Evolutionary conservation across 1,140 invertebrate genomes (phyloP).

Genomic region (Cephus cinctus): DNA sequence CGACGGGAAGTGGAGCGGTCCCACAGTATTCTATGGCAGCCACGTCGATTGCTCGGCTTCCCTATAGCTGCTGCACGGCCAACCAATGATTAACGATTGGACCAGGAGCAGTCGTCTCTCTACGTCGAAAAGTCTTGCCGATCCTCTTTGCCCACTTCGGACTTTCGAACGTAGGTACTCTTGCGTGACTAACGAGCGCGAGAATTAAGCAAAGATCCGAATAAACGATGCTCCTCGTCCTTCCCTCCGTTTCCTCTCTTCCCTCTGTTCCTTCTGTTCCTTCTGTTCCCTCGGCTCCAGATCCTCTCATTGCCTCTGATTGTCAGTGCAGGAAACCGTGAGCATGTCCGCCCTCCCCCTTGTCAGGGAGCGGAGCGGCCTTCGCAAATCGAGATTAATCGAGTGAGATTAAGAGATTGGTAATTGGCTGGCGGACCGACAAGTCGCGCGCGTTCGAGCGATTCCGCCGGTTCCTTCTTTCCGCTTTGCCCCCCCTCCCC

Average conservation of each 20-base stretch:
- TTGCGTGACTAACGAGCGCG: slow-evolving; percentile 29
- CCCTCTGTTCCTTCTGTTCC: neutral
- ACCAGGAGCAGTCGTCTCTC: neutral
- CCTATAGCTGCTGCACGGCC: too few relatives aligned
- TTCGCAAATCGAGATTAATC: slow-evolving; percentile 40
- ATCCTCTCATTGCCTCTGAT: too few relatives aligned
- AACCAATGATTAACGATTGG: slow-evolving; percentile 9
- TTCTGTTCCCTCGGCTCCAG: too few relatives aligned
- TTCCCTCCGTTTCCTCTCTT: neutral
- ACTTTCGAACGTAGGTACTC: too few relatives aligned
- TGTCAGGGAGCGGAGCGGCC: too few relatives aligned
- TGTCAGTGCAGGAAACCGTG: too few relatives aligned
- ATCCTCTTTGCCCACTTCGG: too few relatives aligned
- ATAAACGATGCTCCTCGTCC: slow-evolving; percentile 26
- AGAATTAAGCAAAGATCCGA: slow-evolving; percentile 30
- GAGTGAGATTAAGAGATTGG: slow-evolving; percentile 6
- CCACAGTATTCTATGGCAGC: too few relatives aligned
- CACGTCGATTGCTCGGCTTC: too few relatives aligned
- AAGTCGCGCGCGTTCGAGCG: slow-evolving; percentile 10
- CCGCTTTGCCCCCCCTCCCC: slow-evolving; percentile 1
- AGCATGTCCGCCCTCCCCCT: too few relatives aligned
- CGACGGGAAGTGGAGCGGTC: slow-evolving; percentile 8
- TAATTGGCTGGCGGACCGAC: slow-evolving; percentile 7
- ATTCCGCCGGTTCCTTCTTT: slow-evolving; percentile 8
- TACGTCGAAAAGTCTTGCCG: too few relatives aligned